Evolutionary conservation across 2,797 vertebrate genomes (phyloP), one percentile per base, ranked within the genome.

Genomic region (Microchirus variegatus): DNA sequence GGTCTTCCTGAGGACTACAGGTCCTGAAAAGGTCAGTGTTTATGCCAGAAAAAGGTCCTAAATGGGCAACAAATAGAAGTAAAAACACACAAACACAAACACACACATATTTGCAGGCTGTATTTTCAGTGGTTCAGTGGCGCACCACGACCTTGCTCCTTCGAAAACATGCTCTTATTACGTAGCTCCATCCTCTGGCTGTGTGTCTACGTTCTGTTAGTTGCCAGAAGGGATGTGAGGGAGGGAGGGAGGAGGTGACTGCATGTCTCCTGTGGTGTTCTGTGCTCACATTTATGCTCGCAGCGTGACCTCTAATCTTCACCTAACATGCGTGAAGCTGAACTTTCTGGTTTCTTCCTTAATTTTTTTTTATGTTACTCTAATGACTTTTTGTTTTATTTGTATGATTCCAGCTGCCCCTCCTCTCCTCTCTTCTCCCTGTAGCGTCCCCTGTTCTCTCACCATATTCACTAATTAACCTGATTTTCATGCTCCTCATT

Each of bases 381-480:
- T 41, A 22, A 22, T 22, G 22, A 22, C 22, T 22, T 22, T 22
- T 22, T 40, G 9, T 40, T 9, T 13, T 40, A 10, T 40, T 13
- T 40, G 9, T 40, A 40, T 40, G 9, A 40, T 13, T 13, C 12
- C 38, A 40, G 11, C 42, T 44, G 14, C 42, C 15, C 9, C 42
- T 9, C 15, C 42, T n/a, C 42, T 44, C 42, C 42, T n/a, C 15
- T 15, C 46, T 15, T 19, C 42, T 2, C 47, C 10, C 8, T 11
- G 26, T 37, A 40, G 35, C 26, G 5, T 47, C 31, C 19, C 26
- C 54, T 31, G 49, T 49, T 36, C 61, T 37, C 50, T 67, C 76
- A 80, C 82, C 80, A 54, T 41, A 60, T 77, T 66, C 77, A 43
- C 81, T 88, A 88, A 90, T 90, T 83, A 73, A 83, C 78, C 72